Evolutionary conservation across 2,797 vertebrate species (phyloP), one percentile per base, ranked within the genome.

Genomic region (Synaphobranchus kaupii): DNA sequence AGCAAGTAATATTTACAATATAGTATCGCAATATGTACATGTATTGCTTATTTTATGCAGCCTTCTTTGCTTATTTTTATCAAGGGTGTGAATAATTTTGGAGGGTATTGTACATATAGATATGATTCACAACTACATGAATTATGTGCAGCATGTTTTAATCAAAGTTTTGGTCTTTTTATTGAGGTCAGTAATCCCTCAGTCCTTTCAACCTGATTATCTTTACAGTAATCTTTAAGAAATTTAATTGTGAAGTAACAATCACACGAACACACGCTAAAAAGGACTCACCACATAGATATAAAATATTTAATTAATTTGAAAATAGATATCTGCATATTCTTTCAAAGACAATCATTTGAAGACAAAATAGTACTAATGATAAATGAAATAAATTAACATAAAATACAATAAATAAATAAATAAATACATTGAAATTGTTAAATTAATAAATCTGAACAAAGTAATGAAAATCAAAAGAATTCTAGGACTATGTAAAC

Each of bases 361-460:
- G 15, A 39, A 34, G n/a, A 76, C 9, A 76, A 76, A 39, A 76
- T 22, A 54, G 4, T 20, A 39, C 13, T 17, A 76, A 76, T 76
- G 13, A 39, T 39, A 13, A 20, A 76, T 76, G 28, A 76, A 76
- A 76, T 76, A 76, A 76, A 76, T 76, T 76, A 76, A 39, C 28
- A 76, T 76, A 39, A 34, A 76, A 34, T 76, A 76, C 71, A 31
- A 39, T 9, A 86, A 90, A 93, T 89, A 86, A 88, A 89, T 50
- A 92, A 96, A 96, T 96, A 96, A 95, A 93, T 94, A 94, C 93
- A 90, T 93, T 88, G 88, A 90, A 92, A 95, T 96, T 95, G 95
- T 95, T 95, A 93, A 94, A 90, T 0, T 58, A 90, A 94, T 94
- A 95, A 94, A 94, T 94, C 94, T 87, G 22, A 76, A 91, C 92